Conservation (phyloP, 2,888 invertebrate species). For the Melinopterus prodromus region DNA sequence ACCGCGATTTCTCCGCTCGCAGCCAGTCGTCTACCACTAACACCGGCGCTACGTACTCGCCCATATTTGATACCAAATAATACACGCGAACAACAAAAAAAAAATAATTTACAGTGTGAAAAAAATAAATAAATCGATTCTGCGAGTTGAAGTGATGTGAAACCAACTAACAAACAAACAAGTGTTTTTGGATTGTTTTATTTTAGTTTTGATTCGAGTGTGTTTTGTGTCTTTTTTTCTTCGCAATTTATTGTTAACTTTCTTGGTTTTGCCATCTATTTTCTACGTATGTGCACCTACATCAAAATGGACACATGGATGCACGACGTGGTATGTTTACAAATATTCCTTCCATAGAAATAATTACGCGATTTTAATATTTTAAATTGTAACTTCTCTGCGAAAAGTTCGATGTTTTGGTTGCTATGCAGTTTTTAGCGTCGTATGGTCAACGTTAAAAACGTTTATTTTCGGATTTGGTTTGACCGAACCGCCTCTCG, state of each 20-base stretch:
- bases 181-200: too few species aligned
- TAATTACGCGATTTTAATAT: too few species aligned
- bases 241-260: not conserved
- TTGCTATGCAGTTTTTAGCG: conserved; percentile 21
- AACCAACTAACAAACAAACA: too few species aligned
- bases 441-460: not conserved
- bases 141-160: too few species aligned
- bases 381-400: too few species aligned
- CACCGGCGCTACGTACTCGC: not conserved
- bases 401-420: not conserved
- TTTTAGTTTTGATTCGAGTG: conserved; percentile 5
- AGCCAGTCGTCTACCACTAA: not conserved
- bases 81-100: not conserved
- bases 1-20: not conserved
- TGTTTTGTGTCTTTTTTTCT: conserved; percentile 39
- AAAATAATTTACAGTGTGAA: too few species aligned
- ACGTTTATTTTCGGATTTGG: not conserved
- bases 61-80: not conserved
- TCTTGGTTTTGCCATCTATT: not conserved
- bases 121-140: too few species aligned
- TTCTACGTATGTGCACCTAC: conserved; percentile 30
- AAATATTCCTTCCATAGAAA: too few species aligned
- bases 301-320: conserved; percentile 59
- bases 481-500: not conserved
- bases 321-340: conserved; percentile 58